Base-by-base conservation (phyloP, 2,888 invertebrate genomes). In the Phyto melanocephala region DNA sequence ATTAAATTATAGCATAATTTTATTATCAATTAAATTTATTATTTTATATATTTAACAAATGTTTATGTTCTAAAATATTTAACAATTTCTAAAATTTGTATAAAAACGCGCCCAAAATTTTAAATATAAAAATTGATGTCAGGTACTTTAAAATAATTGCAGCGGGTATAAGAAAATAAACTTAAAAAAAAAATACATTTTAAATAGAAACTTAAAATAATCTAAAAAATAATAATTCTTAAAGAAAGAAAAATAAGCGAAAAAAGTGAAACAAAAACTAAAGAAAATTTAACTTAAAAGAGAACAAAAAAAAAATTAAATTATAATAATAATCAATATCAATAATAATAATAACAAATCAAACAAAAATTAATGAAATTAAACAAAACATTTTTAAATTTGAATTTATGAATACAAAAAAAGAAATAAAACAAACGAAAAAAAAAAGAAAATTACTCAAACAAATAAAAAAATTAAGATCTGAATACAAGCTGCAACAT, bases 61-160 rank as follows among this genome's bases (percentile, higher is more conserved):
- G n/a, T n/a, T n/a, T n/a, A n/a, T n/a, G n/a, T n/a, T n/a, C n/a
- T n/a, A n/a, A n/a, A n/a, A 35, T 35, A 35, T 35, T 10, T 35
- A 35, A 35, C 11, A 35, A 11, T 35, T 10, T 35, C 11, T 10
- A 15, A 28, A 28, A 37, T 35, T 50, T 8, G 6, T 63, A 47
- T 33, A 65, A 50, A 56, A n/a, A 71, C 20, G 17, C 6, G 22
- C 54, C 40, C n/a, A n/a, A 17, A 20, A 15, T n/a, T 13, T 58
- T 7, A 56, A n/a, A 15, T 45, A 45, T 1, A 45, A 5, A 63
- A 28, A 47, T 17, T 28, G n/a, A 56, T 37, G 24, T 40, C 42
- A 37, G 40, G 63, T 63, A 63, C 63, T 63, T 47, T 63, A 17
- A 63, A 28, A 56, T 40, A 11, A 35, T 47, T 40, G 42, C 37